Evolutionary conservation across 2,888 invertebrate genomes (phyloP).

Genomic region (Lathronympha strigana): DNA sequence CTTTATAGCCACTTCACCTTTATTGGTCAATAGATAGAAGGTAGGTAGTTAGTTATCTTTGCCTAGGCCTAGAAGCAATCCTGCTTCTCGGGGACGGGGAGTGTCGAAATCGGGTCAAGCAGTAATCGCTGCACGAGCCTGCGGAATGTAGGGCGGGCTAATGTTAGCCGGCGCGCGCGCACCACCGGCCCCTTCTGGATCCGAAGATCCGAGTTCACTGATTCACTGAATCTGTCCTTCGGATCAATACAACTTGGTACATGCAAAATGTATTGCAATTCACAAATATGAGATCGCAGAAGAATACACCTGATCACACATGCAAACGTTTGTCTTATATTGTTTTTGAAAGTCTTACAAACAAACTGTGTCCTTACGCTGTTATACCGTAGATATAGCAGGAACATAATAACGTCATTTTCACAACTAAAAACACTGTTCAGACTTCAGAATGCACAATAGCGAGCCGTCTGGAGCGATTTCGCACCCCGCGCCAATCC

Average conservation of each 20-base stretch:
- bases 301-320: too few relatives aligned
- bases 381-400: too few relatives aligned
- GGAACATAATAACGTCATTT: too few relatives aligned
- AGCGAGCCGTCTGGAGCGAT: too few relatives aligned
- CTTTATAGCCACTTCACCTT: slow-evolving; percentile 11
- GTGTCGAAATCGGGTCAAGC: slow-evolving; percentile 74
- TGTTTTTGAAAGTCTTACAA: too few relatives aligned
- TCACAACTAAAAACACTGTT: too few relatives aligned
- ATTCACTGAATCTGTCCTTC: slow-evolving; percentile 1
- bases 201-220: slow-evolving; percentile 52
- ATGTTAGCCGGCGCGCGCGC: slow-evolving; percentile 71
- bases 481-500: too few relatives aligned
- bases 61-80: slow-evolving; percentile 47
- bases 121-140: slow-evolving; percentile 67
- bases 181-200: slow-evolving; percentile 64
- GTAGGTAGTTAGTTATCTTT: slow-evolving; percentile 29
- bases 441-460: too few relatives aligned
- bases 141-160: slow-evolving; percentile 76
- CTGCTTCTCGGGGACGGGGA: slow-evolving; percentile 49
- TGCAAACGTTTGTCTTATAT: too few relatives aligned
- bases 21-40: slow-evolving; percentile 21
- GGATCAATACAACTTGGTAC: neutral
- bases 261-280: neutral
- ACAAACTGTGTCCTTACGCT: too few relatives aligned
- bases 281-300: too few relatives aligned